A percentile compares a stretch with the other conserved stretches of the same genome.
Conservation (phyloP, 2,113 vertebrate genomes). For the Phoxinus phoxinus region DNA sequence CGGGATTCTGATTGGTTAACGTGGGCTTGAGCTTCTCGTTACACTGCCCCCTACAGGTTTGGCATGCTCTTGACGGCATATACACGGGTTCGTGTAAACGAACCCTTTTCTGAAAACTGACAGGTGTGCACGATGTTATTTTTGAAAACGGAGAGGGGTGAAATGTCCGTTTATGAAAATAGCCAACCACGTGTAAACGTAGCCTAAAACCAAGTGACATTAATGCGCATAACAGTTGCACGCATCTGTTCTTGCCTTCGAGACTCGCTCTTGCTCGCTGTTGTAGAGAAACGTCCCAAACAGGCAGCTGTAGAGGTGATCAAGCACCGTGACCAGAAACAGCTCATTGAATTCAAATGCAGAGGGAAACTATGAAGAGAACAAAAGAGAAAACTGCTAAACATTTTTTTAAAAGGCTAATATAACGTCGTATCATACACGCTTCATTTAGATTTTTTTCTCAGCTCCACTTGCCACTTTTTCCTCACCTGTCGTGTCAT, state of each 20-base stretch:
- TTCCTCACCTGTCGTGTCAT: constrained; percentile 90
- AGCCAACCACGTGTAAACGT: too few species aligned
- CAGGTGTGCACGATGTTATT: too few species aligned
- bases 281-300: constrained; percentile 95
- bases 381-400: constrained; percentile 24
- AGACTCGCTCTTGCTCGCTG: constrained; percentile 86
- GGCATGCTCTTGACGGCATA: too few species aligned
- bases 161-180: too few species aligned
- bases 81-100: too few species aligned
- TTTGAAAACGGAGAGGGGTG: too few species aligned
- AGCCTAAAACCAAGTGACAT: not conserved
- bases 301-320: constrained; percentile 96
- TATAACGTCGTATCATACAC: not conserved
- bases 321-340: constrained; percentile 92
- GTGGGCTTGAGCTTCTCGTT: too few species aligned
- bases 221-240: not conserved
- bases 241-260: constrained; percentile 32
- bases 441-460: not conserved
- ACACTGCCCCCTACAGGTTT: too few species aligned
- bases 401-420: not conserved
- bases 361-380: constrained; percentile 85
- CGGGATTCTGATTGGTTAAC: too few species aligned
- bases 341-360: constrained; percentile 97
- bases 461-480: not conserved
- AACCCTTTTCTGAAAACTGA: too few species aligned